Evolutionary conservation across 2,797 vertebrate species (phyloP), one percentile per base, ranked within the genome.

Genomic region (Semaprochilodus insignis): DNA sequence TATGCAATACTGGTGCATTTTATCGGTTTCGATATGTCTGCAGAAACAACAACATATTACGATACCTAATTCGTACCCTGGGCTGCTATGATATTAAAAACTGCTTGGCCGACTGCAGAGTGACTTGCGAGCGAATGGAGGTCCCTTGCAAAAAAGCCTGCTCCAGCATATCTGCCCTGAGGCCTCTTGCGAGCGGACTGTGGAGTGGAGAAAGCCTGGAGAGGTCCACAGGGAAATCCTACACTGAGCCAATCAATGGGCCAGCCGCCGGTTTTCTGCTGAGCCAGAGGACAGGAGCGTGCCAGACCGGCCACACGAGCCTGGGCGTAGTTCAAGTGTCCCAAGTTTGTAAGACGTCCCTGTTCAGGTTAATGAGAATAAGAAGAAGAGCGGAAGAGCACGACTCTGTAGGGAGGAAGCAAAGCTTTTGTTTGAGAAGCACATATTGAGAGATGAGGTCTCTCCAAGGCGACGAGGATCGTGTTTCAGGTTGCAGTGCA

Each of bases 251-350:
- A 87, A 95, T 95, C 94, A 91, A 94, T 94, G 85, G 65, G 27
- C 59, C 83, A 86, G 91, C 91, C 89, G 92, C 91, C 92, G 77
- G 74, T 67, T 4, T 91, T 95, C 92, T 94, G 94, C 94, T 94
- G 93, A 94, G 89, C 82, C 84, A 85, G 74, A 78, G 78, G 84
- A 91, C 91, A 87, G 44, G 80, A 87, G 62, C 75, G 55, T 82
- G 88, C 74, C 54, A 70, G 81, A 54, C 36, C 25, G 85, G 88
- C 86, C 88, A 89, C 81, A 81, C 78, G 59, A 60, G 19, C 63
- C 60, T 51, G 81, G 74, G 74, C 75, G 80, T n/a, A 40, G 54
- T 74, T 81, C 70, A 67, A 81, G 51, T 62, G 48, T 70, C 16
- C 48, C 6, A 17, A 27, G n/a, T 66, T 59, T 76, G 75, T 36